A percentile compares a stretch with the other conserved stretches of the same genome.
These are phyloP conservation scores for Procapra przewalskii DNA, from an alignment of 2,113 vertebrate genomes.

Conservation along the genomic window DNA sequence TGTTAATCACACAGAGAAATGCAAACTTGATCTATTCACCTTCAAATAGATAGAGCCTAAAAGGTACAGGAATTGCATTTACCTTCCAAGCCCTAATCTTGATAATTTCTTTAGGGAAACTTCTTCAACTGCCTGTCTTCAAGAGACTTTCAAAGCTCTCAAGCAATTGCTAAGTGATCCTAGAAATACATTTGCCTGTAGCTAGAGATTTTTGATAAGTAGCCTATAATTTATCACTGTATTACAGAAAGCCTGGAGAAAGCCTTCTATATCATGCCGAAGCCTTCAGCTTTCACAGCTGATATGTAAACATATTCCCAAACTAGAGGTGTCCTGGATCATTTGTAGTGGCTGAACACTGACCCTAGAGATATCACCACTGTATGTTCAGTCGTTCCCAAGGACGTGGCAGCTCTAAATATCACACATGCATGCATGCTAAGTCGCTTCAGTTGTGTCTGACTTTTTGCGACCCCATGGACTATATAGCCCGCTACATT, in stretches of 20 bases:
- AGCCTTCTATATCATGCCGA: neutral
- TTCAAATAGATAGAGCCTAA: neutral
- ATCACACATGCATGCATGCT: neutral
- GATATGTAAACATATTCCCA: neutral
- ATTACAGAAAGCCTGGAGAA: neutral
- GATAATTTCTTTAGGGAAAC: constrained; percentile 3
- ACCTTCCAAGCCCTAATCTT: neutral
- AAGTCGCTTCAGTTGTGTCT: neutral
- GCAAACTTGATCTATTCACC: neutral
- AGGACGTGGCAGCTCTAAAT: neutral
- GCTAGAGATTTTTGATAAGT: constrained; percentile 28
- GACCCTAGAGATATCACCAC: neutral
- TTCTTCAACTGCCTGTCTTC: constrained; percentile 8
- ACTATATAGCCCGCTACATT: neutral
- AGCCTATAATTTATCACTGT: neutral
- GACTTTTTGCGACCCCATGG: neutral
- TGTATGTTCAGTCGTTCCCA: neutral
- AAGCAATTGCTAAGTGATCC: constrained; percentile 15
- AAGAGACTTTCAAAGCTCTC: constrained; percentile 47
- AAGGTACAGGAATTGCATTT: neutral
- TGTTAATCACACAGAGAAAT: constrained; percentile 38
- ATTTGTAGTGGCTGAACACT: neutral
- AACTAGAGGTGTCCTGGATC: neutral
- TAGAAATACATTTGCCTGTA: neutral
- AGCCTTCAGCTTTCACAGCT: neutral